Base-by-base conservation (phyloP, 2,113 vertebrate genomes). In the Pavo muticus region DNA sequence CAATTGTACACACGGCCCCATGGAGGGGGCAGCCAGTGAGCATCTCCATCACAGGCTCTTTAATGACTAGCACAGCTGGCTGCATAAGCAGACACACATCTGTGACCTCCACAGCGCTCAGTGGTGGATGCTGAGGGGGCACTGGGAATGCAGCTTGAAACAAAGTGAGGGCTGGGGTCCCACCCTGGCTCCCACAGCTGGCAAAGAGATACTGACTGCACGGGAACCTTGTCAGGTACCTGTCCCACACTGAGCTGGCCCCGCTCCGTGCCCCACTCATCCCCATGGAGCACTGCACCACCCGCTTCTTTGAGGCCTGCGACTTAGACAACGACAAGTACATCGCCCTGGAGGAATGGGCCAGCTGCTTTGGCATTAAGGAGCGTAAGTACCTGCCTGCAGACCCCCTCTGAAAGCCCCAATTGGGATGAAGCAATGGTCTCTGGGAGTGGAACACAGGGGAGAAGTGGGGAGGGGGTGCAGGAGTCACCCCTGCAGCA, bases 281-380 rank as follows among this genome's bases (percentile, higher is more conserved):
- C 88, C 99, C 99, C 97, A 99, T 99, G 99, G 99, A 99, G 97
- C 99, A 99, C 79, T 99, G 99, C 98, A 99, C 99, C 98, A 99
- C 99, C 23, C 99, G 98, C 96, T 99, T 99, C 98, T 99, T 99
- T 1, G 98, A 99, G 44, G 94, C 98, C 91, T 99, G 99, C 0
- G 99, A 99, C 90, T 94, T 99, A 81, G 99, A 99, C 95, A 97
- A 96, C 0, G 99, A 99, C 98, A 99, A 99, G 92, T 99, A 99
- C 98, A 99, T 99, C 20, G 98, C 99, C 81, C 98, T 99, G 97
- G 99, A 99, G 35, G 99, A 99, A 96, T 99, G 99, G 99, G 99
- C 98, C 93, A 77, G 96, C 95, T 99, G 99, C 98, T 99, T 99
- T 1, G 99, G 99, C 98, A 98, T 99, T 96, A 99, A 99, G 97